Evolutionary conservation across 2,888 invertebrate genomes (phyloP).

Genomic region (Hemistola chrysoprasaria): DNA sequence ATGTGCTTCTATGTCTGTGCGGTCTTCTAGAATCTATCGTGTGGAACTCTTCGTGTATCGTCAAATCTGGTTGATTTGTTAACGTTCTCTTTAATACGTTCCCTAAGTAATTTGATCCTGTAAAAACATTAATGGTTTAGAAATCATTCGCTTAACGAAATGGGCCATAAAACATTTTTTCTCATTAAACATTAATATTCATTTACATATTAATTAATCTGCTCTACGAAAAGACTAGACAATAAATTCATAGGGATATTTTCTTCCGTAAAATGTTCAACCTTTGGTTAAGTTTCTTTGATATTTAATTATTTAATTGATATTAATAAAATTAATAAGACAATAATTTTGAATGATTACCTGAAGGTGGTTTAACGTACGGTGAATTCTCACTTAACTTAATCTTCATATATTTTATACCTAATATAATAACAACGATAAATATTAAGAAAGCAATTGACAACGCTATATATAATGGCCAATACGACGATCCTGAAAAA

Average conservation of each 20-base stretch:
- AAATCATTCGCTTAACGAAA: too few species aligned
- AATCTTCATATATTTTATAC: constrained; percentile 72
- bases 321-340: too few species aligned
- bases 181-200: too few species aligned
- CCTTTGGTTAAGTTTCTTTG: too few species aligned
- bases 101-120: constrained; percentile 87
- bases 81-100: constrained; percentile 91
- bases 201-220: too few species aligned
- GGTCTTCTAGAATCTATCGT: constrained; percentile 87
- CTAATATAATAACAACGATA: constrained; percentile 64
- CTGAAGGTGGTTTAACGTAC: constrained; percentile 69
- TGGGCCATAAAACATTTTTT: too few species aligned
- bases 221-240: too few species aligned
- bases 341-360: constrained; percentile 44
- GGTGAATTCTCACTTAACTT: constrained; percentile 68
- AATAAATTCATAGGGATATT: too few species aligned
- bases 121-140: too few species aligned
- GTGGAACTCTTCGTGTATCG: constrained; percentile 86
- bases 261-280: too few species aligned
- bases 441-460: constrained; percentile 71
- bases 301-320: too few species aligned
- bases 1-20: constrained; percentile 75
- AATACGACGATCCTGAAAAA: constrained; percentile 67
- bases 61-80: constrained; percentile 91
- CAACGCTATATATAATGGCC: constrained; percentile 66